Conservation (phyloP, 2,113 vertebrate genomes). For the Thamnophis sirtalis region DNA sequence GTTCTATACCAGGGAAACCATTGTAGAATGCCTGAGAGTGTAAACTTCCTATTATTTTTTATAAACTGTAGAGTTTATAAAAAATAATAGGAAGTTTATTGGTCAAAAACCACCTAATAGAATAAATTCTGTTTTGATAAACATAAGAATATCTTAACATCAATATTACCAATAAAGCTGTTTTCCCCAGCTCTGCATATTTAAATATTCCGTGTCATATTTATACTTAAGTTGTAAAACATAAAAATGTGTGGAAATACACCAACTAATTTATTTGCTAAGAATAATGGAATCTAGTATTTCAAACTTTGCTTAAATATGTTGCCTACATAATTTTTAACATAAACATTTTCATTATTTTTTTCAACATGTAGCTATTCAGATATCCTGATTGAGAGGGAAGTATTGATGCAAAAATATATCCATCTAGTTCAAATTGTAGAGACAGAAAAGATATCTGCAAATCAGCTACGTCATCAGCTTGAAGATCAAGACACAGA, state of each 20-base stretch:
- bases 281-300: not conserved
- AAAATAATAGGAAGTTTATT: not conserved
- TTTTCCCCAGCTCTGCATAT: not conserved
- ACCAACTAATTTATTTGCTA: not conserved
- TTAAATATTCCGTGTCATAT: not conserved
- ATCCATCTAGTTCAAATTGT: constrained; percentile 82
- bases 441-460: constrained; percentile 80
- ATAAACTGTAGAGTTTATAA: too few species aligned
- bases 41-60: too few species aligned
- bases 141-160: not conserved
- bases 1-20: not conserved
- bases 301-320: not conserved
- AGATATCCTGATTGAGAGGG: constrained; percentile 78
- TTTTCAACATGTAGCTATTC: constrained; percentile 68
- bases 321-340: constrained; percentile 25
- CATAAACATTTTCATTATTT: not conserved
- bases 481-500: constrained; percentile 97
- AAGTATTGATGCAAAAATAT: constrained; percentile 84
- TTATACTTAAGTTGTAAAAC: not conserved
- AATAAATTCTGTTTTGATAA: not conserved
- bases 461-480: constrained; percentile 88
- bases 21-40: not conserved
- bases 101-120: not conserved
- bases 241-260: not conserved
- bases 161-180: not conserved